Evolutionary conservation across 2,888 invertebrate genomes (phyloP).

Genomic region (Limnephilus auricula): DNA sequence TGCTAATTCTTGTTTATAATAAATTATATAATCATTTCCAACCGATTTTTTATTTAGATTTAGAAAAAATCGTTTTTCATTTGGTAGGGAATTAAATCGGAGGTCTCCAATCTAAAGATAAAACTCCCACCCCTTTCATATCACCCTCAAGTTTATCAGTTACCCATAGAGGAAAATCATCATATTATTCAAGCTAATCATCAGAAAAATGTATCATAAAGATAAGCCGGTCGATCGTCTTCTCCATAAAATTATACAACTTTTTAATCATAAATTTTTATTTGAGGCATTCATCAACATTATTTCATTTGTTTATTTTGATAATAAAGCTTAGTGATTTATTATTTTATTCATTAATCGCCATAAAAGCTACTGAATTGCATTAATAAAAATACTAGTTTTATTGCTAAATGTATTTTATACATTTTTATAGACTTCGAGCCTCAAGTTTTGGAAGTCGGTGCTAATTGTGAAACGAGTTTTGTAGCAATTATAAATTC

Average conservation of each 20-base stretch:
- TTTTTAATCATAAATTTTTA: conserved; percentile 40
- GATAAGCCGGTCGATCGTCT: conserved; percentile 10
- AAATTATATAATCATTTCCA: no score
- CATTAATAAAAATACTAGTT: conserved; percentile 5
- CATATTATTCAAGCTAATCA: not conserved
- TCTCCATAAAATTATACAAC: conserved; percentile 31
- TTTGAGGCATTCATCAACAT: conserved; percentile 29
- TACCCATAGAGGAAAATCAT: no score
- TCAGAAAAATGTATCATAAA: conserved; percentile 23
- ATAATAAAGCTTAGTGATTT: conserved; percentile 33
- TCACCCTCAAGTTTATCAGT: no score
- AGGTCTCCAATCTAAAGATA: no score
- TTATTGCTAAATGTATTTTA: conserved; percentile 41
- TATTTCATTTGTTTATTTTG: conserved; percentile 42
- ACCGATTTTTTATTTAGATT: no score
- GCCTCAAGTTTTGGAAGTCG: not conserved
- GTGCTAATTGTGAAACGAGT: conserved; percentile 64
- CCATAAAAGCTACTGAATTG: conserved; percentile 50
- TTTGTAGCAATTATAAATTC: conserved; percentile 41
- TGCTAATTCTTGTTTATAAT: no score
- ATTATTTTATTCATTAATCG: conserved; percentile 39
- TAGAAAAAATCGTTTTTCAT: no score
- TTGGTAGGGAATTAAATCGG: no score
- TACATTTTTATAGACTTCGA: conserved; percentile 4
- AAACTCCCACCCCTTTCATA: no score